Evolutionary conservation across 2,113 vertebrate species (phyloP).

Genomic region (Columbina picui): DNA sequence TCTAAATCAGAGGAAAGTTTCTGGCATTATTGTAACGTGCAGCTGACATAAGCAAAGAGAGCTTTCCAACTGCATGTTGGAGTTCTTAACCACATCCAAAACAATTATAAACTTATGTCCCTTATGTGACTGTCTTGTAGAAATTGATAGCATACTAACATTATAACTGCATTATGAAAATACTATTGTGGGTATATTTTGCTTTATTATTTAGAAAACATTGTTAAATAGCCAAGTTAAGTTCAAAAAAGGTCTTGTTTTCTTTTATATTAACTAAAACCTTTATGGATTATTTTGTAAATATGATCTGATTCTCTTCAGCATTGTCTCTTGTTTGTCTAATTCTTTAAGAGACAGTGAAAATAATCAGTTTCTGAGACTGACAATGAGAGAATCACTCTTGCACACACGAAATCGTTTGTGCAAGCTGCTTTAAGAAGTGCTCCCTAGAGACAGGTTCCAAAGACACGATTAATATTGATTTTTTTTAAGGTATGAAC

Average conservation of each 20-base stretch:
- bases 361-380: not conserved
- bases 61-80: not conserved
- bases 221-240: not conserved
- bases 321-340: not conserved
- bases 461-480: not conserved
- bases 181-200: not conserved
- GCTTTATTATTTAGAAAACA: not conserved
- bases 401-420: not conserved
- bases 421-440: not conserved
- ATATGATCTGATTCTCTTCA: not conserved
- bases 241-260: not conserved
- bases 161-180: not conserved
- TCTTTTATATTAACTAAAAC: not conserved
- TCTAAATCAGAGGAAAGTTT: not conserved
- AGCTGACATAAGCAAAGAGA: not conserved
- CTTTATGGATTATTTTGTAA: not conserved
- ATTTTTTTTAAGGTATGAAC: not conserved
- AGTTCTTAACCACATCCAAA: constrained; percentile 3
- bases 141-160: not conserved
- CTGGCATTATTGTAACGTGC: not conserved
- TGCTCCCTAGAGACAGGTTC: not conserved
- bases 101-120: not conserved
- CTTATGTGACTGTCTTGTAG: not conserved
- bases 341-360: not conserved
- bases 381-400: not conserved